These are phyloP conservation scores for Cyprinodon variegatus DNA, from an alignment of 2,113 vertebrate genomes.

Conservation along the genomic window DNA sequence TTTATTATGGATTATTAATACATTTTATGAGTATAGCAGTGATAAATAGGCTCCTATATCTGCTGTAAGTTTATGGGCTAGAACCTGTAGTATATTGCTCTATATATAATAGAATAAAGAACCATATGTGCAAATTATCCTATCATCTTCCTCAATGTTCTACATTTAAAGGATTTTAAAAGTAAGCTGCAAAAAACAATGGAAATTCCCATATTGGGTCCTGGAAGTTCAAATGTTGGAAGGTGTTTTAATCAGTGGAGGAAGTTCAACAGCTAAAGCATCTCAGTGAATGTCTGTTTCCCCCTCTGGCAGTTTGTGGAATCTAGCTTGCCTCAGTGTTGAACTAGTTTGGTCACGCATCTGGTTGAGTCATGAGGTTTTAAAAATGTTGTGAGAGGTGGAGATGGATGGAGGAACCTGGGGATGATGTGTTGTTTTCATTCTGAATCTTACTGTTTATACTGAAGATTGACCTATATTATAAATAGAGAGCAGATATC, in stretches of 20 bases:
- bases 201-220: not conserved
- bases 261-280: not conserved
- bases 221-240: not conserved
- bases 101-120: not conserved
- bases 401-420: not conserved
- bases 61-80: not conserved
- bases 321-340: conserved; percentile 13
- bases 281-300: conserved; percentile 11
- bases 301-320: conserved; percentile 31
- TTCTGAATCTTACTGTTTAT: not conserved
- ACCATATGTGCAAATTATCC: not conserved
- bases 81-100: not conserved
- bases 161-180: not conserved
- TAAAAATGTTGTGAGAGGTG: not conserved
- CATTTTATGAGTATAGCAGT: not conserved
- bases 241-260: not conserved
- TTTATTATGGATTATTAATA: not conserved
- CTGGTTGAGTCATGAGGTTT: not conserved
- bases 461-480: not conserved
- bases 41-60: not conserved
- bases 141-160: not conserved
- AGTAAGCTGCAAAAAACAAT: not conserved
- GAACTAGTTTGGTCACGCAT: conserved; percentile 51
- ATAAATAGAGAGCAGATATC: too few species aligned
- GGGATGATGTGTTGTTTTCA: not conserved